A percentile compares a stretch with the other conserved stretches of the same genome.
Evolutionary conservation across 23 tunicate species (phyloP).

Genomic region (Trididemnum miniatum): DNA sequence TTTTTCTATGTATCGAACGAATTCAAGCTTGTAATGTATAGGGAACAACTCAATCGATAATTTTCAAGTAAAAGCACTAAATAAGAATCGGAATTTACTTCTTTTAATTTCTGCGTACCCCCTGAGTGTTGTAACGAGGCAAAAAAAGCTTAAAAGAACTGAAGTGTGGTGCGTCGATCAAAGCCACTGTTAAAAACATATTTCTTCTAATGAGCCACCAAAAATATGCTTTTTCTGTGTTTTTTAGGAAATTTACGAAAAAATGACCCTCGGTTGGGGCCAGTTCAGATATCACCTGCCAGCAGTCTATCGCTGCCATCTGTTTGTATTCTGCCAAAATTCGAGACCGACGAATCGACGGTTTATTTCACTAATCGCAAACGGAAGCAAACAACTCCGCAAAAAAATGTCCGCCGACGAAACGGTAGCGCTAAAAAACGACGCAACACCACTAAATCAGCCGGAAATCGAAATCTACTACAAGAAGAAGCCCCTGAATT

Average conservation of each 20-base stretch:
- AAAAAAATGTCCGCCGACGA: conserved; percentile 36
- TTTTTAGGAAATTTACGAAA: conserved; percentile 40
- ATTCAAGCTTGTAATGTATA: no score
- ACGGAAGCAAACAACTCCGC: conserved; percentile 66
- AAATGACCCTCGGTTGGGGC: conserved; percentile 15
- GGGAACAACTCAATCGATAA: no score
- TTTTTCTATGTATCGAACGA: no score
- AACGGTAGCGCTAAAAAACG: conserved; percentile 4
- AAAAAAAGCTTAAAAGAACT: no score
- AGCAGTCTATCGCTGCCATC: conserved; percentile 9
- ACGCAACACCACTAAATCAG: not conserved
- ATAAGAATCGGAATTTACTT: no score
- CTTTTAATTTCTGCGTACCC: no score
- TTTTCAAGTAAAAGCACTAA: no score
- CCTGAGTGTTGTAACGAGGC: no score
- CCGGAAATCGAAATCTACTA: conserved; percentile 27
- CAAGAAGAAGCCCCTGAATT: conserved; percentile 92
- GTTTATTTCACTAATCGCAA: conserved; percentile 25
- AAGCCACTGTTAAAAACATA: no score
- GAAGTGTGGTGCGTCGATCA: not conserved
- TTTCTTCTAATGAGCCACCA: not conserved
- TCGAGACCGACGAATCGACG: conserved; percentile 1
- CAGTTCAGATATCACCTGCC: conserved; percentile 33
- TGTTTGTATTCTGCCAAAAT: not conserved
- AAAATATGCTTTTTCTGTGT: no score